phyloP scores from a whole-genome alignment of 1,140 invertebrate genomes.

The Drosophila repleta region DNA sequence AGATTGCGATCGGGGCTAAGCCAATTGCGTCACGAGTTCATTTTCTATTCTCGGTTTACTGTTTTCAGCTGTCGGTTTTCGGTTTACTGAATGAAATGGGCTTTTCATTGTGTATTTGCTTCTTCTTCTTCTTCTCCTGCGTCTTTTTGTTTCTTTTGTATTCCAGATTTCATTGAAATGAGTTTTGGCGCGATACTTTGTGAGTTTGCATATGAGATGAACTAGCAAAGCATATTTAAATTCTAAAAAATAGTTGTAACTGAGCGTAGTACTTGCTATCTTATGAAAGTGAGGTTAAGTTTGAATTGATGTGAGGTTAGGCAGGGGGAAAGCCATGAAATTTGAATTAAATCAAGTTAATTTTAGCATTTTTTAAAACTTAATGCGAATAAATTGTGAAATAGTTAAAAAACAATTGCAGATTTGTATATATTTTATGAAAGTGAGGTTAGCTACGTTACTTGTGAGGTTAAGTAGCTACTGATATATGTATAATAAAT shows the following conservation, averaged over 20 bases:
- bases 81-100: constrained; percentile 13
- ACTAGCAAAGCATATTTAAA: too few species aligned
- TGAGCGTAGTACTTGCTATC: too few species aligned
- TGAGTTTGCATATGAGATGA: not conserved
- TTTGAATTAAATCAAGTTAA: not conserved
- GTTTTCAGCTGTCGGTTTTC: too few species aligned
- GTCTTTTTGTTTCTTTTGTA: not conserved
- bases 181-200: not conserved
- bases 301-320: too few species aligned
- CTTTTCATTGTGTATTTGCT: not conserved
- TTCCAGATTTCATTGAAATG: not conserved
- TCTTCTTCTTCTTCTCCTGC: too few species aligned
- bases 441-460: too few species aligned
- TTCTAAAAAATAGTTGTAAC: too few species aligned
- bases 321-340: not conserved
- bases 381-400: not conserved
- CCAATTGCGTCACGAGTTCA: not conserved
- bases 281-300: too few species aligned
- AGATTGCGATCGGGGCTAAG: constrained; percentile 30
- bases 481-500: too few species aligned
- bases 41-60: too few species aligned
- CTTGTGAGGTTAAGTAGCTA: too few species aligned
- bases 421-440: too few species aligned
- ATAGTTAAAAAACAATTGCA: not conserved
- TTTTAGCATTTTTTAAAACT: not conserved